Evolutionary conservation across 2,113 vertebrate species (phyloP), one percentile per base, ranked within the genome.

Genomic region (Ammodytes marinus): DNA sequence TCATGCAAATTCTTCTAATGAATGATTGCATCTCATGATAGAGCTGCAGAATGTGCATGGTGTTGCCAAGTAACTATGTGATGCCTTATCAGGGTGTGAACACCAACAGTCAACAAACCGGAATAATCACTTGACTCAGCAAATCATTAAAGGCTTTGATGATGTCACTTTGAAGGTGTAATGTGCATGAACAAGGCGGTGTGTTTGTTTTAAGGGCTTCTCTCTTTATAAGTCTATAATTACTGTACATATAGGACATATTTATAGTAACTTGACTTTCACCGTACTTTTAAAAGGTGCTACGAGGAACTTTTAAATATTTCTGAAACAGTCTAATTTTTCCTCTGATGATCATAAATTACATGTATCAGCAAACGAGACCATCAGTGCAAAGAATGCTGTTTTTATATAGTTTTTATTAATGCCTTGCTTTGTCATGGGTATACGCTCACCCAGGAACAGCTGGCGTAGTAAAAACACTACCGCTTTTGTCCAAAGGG

Each of bases 61-160:
- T 15, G 64, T 7, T 46, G 47, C 15, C 47, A 39, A 17, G n/a
- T 11, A 37, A 53, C 46, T 8, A n/a, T 35, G 27, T 43, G 19
- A 47, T 12, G 60, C 35, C n/a, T 14, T 4, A 49, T 37, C 8
- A 58, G 15, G 15, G 53, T 15, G 58, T 60, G 52, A 78, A 72
- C 66, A 67, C 75, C 79, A 78, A 65, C 46, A 82, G 84, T 86
- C 84, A 82, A 74, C 65, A 67, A 66, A 67, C 15, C 64, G 7
- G 0, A 70, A 40, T 7, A 64, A 57, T 65, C 72, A 70, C 37
- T 0, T 5, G 35, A 43, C 59, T 65, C 12, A 55, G 37, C 40
- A 54, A 6, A 52, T 52, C 68, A 19, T 3, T 8, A 27, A 27
- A 42, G 14, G 12, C 40, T 54, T 43, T 50, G 4, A 35, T 50